Evolutionary conservation across 2,113 vertebrate species (phyloP).

Genomic region (Gobiocypris rarus): DNA sequence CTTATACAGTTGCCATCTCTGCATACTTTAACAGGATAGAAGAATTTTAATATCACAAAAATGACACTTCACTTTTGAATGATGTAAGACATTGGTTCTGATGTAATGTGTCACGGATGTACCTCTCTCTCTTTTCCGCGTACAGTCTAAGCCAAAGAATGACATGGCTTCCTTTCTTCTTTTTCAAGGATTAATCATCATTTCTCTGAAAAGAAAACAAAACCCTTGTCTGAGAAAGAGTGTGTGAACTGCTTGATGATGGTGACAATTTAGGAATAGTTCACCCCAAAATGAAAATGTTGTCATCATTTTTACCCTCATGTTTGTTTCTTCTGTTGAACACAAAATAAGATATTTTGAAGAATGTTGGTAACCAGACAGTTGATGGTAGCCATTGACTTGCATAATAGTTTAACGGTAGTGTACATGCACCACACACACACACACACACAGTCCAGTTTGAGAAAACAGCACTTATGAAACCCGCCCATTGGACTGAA

Average conservation of each 20-base stretch:
- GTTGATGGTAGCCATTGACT: too few species aligned
- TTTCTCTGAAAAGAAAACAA: constrained; percentile 67
- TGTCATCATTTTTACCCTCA: too few species aligned
- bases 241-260: not conserved
- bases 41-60: not conserved
- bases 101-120: not conserved
- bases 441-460: constrained; percentile 18
- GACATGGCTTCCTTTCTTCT: constrained; percentile 77
- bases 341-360: too few species aligned
- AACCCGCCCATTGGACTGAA: constrained; percentile 38
- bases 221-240: not conserved
- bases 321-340: too few species aligned
- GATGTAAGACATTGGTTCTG: not conserved
- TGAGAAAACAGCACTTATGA: constrained; percentile 53
- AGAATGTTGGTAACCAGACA: too few species aligned
- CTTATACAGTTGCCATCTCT: not conserved
- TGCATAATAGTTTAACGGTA: not conserved
- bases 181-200: constrained; percentile 71
- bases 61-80: not conserved
- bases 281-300: too few species aligned
- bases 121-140: constrained; percentile 81
- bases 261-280: not conserved
- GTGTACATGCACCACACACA: constrained; percentile 1
- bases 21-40: not conserved
- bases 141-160: constrained; percentile 79